Evolutionary conservation across 2,888 invertebrate species (phyloP), one percentile per base, ranked within the genome.

Genomic region (Eledona agricola): DNA sequence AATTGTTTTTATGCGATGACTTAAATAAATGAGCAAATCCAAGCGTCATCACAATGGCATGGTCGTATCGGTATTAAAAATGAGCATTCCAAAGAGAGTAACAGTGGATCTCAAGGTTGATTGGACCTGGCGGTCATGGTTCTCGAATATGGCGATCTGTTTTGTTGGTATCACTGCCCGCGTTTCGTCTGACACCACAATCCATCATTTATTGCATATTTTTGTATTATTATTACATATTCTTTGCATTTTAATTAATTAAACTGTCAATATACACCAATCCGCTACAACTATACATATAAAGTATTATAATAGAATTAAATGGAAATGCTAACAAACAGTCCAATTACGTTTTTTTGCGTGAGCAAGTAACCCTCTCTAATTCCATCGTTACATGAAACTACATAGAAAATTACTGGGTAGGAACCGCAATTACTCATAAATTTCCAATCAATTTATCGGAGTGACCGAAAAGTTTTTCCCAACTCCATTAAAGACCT

Each of bases 381-480:
- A n/a, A n/a, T n/a, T n/a, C n/a, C n/a, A n/a, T n/a, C 7, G 7
- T n/a, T 23, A 23, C 23, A 23, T 23, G 23, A 23, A 11, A 16
- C 16, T 17, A 25, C 5, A n/a, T 16, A 16, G 40, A 40, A 40
- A 40, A 40, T 40, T 26, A 28, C 13, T n/a, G 20, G 34, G 10
- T 15, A 19, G 1, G 26, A 15, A 1, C n/a, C 26, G n/a, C 28
- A 28, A 40, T 40, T 26, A 28, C 9, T 38, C 11, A 25, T 28
- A 28, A 25, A 25, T 13, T 40, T 28, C 16, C 16, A 11, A 40
- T 40, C 40, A 17, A 28, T 23, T 38, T 16, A 22, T 16, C 16
- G 28, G 11, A 40, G 40, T 40, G 26, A 4, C 11, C 29, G 20
- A 13, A 42, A 43, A 29, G 31, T 43, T 43, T 43, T 43, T 31